Evolutionary conservation across 2,113 vertebrate genomes (phyloP), one percentile per base, ranked within the genome.

Genomic region (Ornithorhynchus anatinus): DNA sequence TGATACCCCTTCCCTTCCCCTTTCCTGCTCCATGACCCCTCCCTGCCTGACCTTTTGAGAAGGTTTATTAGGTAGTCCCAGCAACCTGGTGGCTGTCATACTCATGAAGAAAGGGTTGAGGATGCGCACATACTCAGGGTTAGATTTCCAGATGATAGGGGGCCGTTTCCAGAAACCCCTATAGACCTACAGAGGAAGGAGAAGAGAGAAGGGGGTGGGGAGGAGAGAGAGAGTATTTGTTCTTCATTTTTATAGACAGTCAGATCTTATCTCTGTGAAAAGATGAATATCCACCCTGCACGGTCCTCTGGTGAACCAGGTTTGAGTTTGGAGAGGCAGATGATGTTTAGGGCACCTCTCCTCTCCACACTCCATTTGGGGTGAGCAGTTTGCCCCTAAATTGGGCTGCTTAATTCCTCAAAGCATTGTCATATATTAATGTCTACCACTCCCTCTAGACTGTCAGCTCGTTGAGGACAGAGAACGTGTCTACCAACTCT

Each of bases 21-120:
- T 3, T 16, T 3, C 1, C n/a, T n/a, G n/a, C n/a, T n/a, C n/a
- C n/a, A n/a, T n/a, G 32, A 57, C 91, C 86, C 97, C n/a, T n/a
- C n/a, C 96, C 95, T 94, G 92, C 37, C 91, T 94, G 9, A 79
- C 72, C 58, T 89, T 95, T 33, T 91, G 84, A 0, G 85, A 61
- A 23, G 95, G 79, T 7, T 86, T 91, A 62, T 92, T 71, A 3
- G 95, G 91, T n/a, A 97, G 93, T 32, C 88, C 87, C 17, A 99
- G 93, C 70, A 99, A 90, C 48, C 91, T 93, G 47, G 94, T 92
- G 17, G 96, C 96, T 3, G 97, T 95, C 3, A 96, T 86, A 44
- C 93, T 92, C 89, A 98, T 90, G 77, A 95, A 98, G 60, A 97
- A 91, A 0, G 97, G 97, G 69, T 98, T 96, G 85, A 99, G 92